These are phyloP conservation scores for Micropoecilia bifurca DNA, from an alignment of 2,797 vertebrate species.

Conservation along the genomic window DNA sequence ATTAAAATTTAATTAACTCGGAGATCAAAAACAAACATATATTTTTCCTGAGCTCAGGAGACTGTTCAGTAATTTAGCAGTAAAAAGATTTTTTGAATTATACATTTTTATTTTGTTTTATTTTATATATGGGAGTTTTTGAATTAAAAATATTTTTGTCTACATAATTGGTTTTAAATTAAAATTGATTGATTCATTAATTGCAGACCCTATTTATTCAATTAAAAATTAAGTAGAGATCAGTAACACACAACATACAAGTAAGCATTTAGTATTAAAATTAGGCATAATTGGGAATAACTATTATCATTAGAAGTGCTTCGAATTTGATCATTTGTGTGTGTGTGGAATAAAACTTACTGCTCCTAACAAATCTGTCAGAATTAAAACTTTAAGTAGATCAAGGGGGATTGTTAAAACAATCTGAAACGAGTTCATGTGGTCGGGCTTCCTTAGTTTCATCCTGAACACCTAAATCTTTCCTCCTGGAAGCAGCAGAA, in stretches of 20 bases:
- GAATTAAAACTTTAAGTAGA: neutral
- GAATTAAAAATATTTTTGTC: no score
- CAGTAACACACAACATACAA: neutral
- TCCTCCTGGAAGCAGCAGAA: neutral
- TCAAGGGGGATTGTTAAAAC: neutral
- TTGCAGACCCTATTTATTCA: no score
- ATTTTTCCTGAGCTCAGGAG: no score
- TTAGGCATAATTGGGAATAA: neutral
- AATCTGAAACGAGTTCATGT: neutral
- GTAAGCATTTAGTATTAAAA: neutral
- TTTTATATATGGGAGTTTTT: no score
- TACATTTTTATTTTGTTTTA: no score
- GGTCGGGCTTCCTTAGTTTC: neutral
- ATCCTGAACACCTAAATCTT: neutral
- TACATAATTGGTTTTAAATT: no score
- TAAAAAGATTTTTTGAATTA: no score
- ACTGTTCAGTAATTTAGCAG: no score
- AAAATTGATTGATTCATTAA: no score
- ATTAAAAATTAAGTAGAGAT: neutral
- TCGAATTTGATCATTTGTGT: neutral
- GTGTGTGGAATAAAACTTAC: neutral
- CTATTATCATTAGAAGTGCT: neutral
- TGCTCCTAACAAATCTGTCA: neutral
- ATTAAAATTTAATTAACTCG: no score
- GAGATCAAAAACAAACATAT: no score